phyloP scores from a whole-genome alignment of 2,888 invertebrate species.

The Chrysotoxum bicinctum region DNA sequence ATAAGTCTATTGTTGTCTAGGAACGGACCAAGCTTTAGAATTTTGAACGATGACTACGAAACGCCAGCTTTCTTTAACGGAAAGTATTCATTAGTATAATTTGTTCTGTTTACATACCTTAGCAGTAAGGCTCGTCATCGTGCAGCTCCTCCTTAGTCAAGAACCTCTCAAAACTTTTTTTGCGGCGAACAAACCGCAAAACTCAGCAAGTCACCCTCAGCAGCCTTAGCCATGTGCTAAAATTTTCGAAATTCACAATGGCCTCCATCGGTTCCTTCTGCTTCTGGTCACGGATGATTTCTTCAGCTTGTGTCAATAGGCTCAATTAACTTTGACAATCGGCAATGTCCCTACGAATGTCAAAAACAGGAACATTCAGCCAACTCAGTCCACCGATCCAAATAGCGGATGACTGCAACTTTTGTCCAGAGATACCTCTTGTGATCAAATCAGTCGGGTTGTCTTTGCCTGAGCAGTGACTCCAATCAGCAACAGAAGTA shows the following conservation, averaged over 20 bases:
- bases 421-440: no score
- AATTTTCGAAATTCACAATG: conserved; percentile 6
- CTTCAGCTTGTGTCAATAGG: not conserved
- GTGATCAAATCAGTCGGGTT: no score
- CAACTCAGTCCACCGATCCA: no score
- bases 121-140: conserved; percentile 18
- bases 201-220: conserved; percentile 25
- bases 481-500: no score
- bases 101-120: no score
- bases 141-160: conserved; percentile 12
- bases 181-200: conserved; percentile 22
- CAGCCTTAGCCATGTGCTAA: conserved; percentile 14
- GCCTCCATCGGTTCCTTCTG: not conserved
- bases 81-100: no score
- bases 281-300: not conserved
- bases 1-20: conserved; percentile 2
- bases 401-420: no score
- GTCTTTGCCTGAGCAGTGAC: no score
- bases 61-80: conserved; percentile 26
- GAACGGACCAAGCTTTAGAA: no score
- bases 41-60: conserved; percentile 1
- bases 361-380: no score
- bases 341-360: no score
- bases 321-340: conserved; percentile 5
- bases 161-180: conserved; percentile 5